phyloP scores from a whole-genome alignment of 1,140 invertebrate species.

The Lerema accius region DNA sequence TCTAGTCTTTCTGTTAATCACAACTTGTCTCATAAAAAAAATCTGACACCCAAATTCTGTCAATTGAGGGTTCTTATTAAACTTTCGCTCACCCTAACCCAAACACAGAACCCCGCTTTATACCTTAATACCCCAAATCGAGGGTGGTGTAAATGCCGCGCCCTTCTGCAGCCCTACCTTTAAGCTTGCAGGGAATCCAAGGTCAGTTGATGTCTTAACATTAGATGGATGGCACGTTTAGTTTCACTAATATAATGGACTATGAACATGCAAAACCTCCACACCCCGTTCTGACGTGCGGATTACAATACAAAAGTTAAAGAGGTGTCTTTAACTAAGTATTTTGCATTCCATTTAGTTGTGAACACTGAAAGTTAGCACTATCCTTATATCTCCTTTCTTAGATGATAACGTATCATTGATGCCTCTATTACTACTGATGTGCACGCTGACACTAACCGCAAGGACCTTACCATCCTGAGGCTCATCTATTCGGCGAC shows the following conservation, averaged over 20 bases:
- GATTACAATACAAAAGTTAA: background rate
- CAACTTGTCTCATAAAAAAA: no score
- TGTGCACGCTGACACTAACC: no score
- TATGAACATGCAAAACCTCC: background rate
- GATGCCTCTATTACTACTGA: no score
- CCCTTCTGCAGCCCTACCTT: constrained; percentile 30
- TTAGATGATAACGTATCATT: no score
- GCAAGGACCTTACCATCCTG: no score
- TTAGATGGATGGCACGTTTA: background rate
- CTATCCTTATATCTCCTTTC: no score
- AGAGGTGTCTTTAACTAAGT: background rate
- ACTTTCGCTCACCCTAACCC: constrained; percentile 6
- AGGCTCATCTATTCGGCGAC: no score
- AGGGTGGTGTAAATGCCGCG: constrained; percentile 29
- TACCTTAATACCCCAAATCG: constrained; percentile 22
- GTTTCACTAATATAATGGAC: background rate
- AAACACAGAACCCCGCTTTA: constrained; percentile 13
- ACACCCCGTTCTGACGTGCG: background rate
- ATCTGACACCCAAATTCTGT: no score
- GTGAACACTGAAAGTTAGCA: no score
- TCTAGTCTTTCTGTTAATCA: no score
- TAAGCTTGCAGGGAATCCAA: constrained; percentile 21
- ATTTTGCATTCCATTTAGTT: background rate
- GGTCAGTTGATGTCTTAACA: constrained; percentile 25
- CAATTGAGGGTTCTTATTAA: background rate